Conservation (phyloP, 2,797 vertebrate genomes). For the Hydrolagus colliei region DNA sequence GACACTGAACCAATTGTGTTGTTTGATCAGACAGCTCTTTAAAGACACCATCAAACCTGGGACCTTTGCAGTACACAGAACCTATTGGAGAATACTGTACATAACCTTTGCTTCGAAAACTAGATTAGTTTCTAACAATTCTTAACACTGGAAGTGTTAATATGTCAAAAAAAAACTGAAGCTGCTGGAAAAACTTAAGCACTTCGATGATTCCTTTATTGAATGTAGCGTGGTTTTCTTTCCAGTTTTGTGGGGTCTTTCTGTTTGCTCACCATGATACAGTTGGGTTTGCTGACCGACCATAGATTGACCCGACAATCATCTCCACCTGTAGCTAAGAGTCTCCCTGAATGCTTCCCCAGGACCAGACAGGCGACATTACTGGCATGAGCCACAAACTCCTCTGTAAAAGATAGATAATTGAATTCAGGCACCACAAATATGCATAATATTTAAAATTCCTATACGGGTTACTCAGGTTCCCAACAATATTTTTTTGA, state of each 20-base stretch:
- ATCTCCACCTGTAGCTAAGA: constrained; percentile 85
- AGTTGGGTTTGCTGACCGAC: constrained; percentile 90
- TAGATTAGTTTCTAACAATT: too few relatives aligned
- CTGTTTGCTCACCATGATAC: constrained; percentile 77
- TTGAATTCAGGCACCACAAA: constrained; percentile 15
- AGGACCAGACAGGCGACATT: constrained; percentile 76
- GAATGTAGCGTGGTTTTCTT: too few relatives aligned
- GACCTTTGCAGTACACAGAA: too few relatives aligned
- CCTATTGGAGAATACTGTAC: too few relatives aligned
- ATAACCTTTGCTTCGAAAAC: too few relatives aligned
- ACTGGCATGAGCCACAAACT: constrained; percentile 82
- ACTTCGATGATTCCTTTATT: too few relatives aligned
- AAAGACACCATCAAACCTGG: too few relatives aligned
- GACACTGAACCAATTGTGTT: too few relatives aligned
- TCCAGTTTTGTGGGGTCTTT: too few relatives aligned
- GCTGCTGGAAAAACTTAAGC: too few relatives aligned
- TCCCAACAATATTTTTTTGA: not conserved
- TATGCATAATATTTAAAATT: not conserved
- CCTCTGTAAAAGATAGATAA: constrained; percentile 61
- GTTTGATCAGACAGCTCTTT: too few relatives aligned
- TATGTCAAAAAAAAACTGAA: not conserved
- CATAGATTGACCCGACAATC: constrained; percentile 92
- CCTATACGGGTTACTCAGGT: not conserved
- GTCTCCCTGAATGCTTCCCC: constrained; percentile 81
- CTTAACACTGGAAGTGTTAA: not conserved